Evolutionary conservation across 2,888 invertebrate species (phyloP), one percentile per base, ranked within the genome.

Genomic region (Pegoplata infirma): DNA sequence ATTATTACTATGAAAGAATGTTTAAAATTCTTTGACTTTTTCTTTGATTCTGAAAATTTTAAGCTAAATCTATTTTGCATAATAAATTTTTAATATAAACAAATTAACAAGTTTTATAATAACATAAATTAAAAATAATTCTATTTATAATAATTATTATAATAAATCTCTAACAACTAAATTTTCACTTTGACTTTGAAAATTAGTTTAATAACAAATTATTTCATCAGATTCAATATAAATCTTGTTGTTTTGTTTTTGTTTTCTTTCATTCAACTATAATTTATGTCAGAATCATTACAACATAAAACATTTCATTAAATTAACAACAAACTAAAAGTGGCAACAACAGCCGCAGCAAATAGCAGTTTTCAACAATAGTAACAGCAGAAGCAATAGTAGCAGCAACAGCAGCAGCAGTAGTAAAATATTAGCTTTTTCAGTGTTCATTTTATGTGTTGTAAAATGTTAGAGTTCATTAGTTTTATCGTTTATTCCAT

Each of bases 401-500:
- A 23, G 23, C 3, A 23, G 3, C 23, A 23, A 6, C 32, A 10
- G 32, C 12, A 32, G 32, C 6, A 32, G 12, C 32, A 32, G 1
- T 32, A 32, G n/a, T n/a, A n/a, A n/a, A n/a, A 10, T 2, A 10
- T 28, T 28, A 32, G 3, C 3, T 10, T 32, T 32, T 32, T 32
- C 12, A 8, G 28, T 7, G 8, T 32, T 5, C 32, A 32, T 32
- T 32, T 10, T 32, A 5, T 32, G 32, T 10, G 32, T 32, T 32
- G 32, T 47, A 46, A 67, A 56, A 47, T 56, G 67, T 56, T 47
- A 47, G 67, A 67, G 56, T 67, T 67, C 67, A 67, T 67, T 67
- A 67, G 44, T 56, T 47, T 56, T 67, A 56, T 17, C 21, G 67
- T 28, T 36, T 53, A 14, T n/a, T 14, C 51, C 14, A 10, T 59